Percentiles rank a stretch among this genome's conserved stretches.
Conservation (phyloP, 2,113 vertebrate genomes). For the Callipepla californica region DNA sequence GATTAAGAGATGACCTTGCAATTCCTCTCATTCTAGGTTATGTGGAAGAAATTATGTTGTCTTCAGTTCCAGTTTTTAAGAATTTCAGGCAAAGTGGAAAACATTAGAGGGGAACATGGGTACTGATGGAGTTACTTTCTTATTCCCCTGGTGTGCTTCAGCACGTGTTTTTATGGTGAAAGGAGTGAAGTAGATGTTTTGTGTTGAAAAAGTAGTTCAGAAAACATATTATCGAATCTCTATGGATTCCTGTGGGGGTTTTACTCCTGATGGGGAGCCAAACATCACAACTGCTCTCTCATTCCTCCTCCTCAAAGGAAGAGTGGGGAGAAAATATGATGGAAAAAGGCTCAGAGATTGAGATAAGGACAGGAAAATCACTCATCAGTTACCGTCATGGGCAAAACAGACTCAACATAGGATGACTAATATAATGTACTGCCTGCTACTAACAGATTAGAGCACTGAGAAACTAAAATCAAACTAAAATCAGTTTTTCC, state of each 20-base stretch:
- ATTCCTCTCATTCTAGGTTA: background rate
- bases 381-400: too few species aligned
- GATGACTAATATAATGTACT: too few species aligned
- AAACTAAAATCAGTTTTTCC: background rate
- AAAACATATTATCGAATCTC: background rate
- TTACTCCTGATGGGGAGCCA: too few species aligned
- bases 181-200: background rate
- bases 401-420: too few species aligned
- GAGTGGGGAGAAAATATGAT: too few species aligned
- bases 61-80: background rate
- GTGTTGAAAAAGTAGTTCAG: background rate
- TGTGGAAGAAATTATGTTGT: background rate
- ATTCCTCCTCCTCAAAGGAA: too few species aligned
- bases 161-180: background rate
- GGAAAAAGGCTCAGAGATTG: too few species aligned
- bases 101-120: background rate
- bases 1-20: background rate
- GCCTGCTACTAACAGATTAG: too few species aligned
- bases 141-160: background rate
- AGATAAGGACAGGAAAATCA: too few species aligned
- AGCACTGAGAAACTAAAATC: too few species aligned
- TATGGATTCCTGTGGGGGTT: background rate
- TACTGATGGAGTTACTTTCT: background rate
- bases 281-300: too few species aligned
- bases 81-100: background rate